phyloP scores from a whole-genome alignment of 2,888 invertebrate genomes.

The Digitonthophagus gazella region DNA sequence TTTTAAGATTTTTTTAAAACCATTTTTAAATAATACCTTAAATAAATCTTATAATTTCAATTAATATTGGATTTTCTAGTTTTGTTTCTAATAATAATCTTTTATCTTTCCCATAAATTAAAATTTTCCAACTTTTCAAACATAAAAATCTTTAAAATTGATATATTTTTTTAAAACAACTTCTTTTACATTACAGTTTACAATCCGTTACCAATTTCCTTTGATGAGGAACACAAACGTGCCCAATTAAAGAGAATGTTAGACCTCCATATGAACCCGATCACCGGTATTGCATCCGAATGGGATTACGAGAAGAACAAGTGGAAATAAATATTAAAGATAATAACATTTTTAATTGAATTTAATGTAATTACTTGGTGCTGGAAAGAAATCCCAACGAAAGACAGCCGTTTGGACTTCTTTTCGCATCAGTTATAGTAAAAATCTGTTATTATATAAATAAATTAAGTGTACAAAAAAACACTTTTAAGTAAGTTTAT shows the following conservation, averaged over 20 bases:
- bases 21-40: no score
- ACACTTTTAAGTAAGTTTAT: no score
- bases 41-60: no score
- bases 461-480: no score
- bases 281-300: slow-evolving; percentile 62
- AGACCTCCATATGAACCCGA: slow-evolving; percentile 57
- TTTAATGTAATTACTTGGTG: slow-evolving; percentile 3
- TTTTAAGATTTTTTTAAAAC: no score
- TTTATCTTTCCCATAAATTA: no score
- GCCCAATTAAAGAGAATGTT: slow-evolving; percentile 62
- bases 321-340: slow-evolving; percentile 17
- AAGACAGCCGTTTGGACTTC: slow-evolving; percentile 20
- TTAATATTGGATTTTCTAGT: no score
- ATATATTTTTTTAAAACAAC: no score
- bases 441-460: no score
- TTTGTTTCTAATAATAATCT: no score
- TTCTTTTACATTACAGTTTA: slow-evolving; percentile 46
- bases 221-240: slow-evolving; percentile 60
- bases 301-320: slow-evolving; percentile 58
- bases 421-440: slow-evolving; percentile 10
- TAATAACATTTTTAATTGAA: neutral
- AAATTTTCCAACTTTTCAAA: no score
- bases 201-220: slow-evolving; percentile 53
- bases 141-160: no score
- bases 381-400: slow-evolving; percentile 18